A percentile compares a stretch with the other conserved stretches of the same genome.
phyloP scores from a whole-genome alignment of 2,888 invertebrate genomes.

The Protula sp. region DNA sequence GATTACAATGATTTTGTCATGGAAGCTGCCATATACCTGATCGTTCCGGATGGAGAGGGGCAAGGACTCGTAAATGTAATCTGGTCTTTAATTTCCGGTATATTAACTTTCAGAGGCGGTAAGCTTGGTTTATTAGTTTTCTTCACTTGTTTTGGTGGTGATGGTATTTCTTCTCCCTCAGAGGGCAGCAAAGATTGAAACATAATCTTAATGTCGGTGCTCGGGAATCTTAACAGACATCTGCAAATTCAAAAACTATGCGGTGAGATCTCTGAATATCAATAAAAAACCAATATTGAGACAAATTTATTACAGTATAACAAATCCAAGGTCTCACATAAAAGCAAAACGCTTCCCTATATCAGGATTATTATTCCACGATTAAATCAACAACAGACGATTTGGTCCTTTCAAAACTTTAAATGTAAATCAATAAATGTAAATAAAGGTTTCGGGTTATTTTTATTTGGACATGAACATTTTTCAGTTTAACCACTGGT shows the following conservation, averaged over 20 bases:
- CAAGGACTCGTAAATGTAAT: slow-evolving; percentile 60
- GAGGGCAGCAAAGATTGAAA: slow-evolving; percentile 86
- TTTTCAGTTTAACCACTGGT: too few relatives aligned
- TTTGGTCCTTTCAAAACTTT: too few relatives aligned
- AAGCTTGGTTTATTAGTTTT: slow-evolving; percentile 29
- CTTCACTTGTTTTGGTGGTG: slow-evolving; percentile 2
- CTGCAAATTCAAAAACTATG: slow-evolving; percentile 57
- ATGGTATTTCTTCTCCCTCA: too few relatives aligned
- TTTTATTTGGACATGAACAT: too few relatives aligned
- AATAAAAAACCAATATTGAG: too few relatives aligned
- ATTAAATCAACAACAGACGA: too few relatives aligned
- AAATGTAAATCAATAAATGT: neutral
- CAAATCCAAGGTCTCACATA: too few relatives aligned
- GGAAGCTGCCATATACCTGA: too few relatives aligned
- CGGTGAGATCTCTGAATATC: neutral
- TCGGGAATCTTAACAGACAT: slow-evolving; percentile 92
- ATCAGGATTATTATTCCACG: too few relatives aligned
- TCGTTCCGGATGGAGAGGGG: slow-evolving; percentile 53
- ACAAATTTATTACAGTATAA: too few relatives aligned
- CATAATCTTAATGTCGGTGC: slow-evolving; percentile 88
- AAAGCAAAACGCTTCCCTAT: too few relatives aligned
- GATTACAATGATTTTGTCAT: too few relatives aligned
- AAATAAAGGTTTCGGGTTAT: neutral
- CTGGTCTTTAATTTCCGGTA: slow-evolving; percentile 65
- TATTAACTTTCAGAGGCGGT: slow-evolving; percentile 77